Conservation (phyloP, 2,888 invertebrate species). For the Scaptomyza flava region DNA sequence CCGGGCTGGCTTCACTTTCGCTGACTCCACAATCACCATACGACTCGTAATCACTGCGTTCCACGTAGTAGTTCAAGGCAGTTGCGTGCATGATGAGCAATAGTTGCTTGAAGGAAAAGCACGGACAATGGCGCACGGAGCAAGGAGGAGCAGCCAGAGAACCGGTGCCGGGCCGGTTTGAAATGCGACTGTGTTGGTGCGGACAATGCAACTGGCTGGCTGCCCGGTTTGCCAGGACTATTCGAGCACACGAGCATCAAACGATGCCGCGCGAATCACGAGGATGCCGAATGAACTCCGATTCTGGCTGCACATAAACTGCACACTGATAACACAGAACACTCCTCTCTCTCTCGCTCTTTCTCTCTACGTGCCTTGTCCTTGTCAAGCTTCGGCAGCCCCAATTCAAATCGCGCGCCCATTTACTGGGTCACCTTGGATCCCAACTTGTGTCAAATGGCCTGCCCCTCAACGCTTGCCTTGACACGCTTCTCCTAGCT, state of each 20-base stretch:
- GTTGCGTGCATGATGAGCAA: slow-evolving; percentile 59
- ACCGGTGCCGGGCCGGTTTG: slow-evolving; percentile 81
- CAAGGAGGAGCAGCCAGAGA: slow-evolving; percentile 65
- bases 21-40: slow-evolving; percentile 39
- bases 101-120: background rate
- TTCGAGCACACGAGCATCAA: slow-evolving; percentile 45
- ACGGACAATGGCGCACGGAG: background rate
- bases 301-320: slow-evolving; percentile 44
- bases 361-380: slow-evolving; percentile 14
- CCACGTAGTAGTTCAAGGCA: slow-evolving; percentile 71
- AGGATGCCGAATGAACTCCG: slow-evolving; percentile 42
- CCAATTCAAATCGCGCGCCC: slow-evolving; percentile 21
- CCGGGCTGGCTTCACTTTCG: slow-evolving; percentile 52
- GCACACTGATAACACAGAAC: slow-evolving; percentile 58
- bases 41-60: slow-evolving; percentile 68
- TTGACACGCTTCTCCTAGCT: slow-evolving; percentile 66
- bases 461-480: slow-evolving; percentile 37
- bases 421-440: slow-evolving; percentile 77
- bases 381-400: slow-evolving; percentile 25
- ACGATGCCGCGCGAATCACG: slow-evolving; percentile 54
- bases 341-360: background rate
- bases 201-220: slow-evolving; percentile 77
- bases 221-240: slow-evolving; percentile 38
- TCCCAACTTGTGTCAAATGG: slow-evolving; percentile 20
- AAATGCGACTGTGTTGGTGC: slow-evolving; percentile 82